Evolutionary conservation across 2,797 vertebrate genomes (phyloP), one percentile per base, ranked within the genome.

Genomic region (Peromyscus nudipes): DNA sequence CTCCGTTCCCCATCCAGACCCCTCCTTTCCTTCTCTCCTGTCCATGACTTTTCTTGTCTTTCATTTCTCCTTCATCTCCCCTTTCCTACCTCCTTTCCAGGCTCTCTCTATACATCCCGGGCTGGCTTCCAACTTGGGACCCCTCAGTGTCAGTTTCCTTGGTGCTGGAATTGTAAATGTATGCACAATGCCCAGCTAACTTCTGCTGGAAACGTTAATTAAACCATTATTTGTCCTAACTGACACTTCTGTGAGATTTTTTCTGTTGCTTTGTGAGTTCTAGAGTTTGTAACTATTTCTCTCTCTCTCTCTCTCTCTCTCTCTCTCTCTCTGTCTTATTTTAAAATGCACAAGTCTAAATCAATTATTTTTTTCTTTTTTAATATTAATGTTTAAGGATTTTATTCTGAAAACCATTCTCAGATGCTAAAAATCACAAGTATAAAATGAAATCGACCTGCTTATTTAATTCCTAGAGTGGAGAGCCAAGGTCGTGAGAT

Each of bases 181-280:
- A 1, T 65, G 12, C 34, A 29, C 25, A 4, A 2, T 43, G 40
- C 2, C 31, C 31, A 29, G 37, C 11, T 49, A 97, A 67, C 71
- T 96, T 95, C 95, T 60, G 95, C 85, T 95, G 97, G 97, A 92
- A 80, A 75, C 40, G 75, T 92, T 96, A 97, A 92, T 91, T 97
- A 96, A 98, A 97, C 95, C 90, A 95, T 49, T 71, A 55, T 82
- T 96, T 97, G 95, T 96, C 98, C 98, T 97, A 95, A 91, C 91
- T 97, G 98, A 98, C 87, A 91, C 92, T 98, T 98, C 95, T 98
- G 98, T 98, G 98, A 98, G 89, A 97, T 98, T 95, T 98, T 96
- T 98, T 98, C 97, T 98, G 89, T 98, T 98, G 97, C 97, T 97
- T 98, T 98, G 93, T 98, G 97, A 85, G 86, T 98, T 97, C 96